Conservation (phyloP, 2,888 invertebrate species). For the Scaptodrosophila latifasciaeformis region DNA sequence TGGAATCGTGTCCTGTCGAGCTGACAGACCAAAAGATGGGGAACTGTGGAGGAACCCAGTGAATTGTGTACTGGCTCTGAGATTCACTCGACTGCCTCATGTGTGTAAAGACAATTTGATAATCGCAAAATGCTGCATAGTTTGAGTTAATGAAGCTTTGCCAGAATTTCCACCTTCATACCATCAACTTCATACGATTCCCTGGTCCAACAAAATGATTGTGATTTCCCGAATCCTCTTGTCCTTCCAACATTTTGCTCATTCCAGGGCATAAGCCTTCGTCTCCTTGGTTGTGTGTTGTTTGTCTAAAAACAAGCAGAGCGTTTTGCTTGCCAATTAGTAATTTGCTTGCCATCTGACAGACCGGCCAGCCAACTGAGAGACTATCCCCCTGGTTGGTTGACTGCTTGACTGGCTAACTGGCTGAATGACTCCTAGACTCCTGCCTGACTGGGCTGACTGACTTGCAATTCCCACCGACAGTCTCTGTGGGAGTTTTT, state of each 20-base stretch:
- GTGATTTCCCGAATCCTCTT: too few relatives aligned
- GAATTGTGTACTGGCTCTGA: too few relatives aligned
- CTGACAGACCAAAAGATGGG: too few relatives aligned
- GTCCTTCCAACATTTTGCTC: too few relatives aligned
- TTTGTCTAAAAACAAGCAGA: constrained; percentile 61
- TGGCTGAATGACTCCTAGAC: constrained; percentile 13
- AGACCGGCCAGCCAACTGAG: neutral
- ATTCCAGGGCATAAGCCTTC: constrained; percentile 1
- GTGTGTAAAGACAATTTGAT: constrained; percentile 65
- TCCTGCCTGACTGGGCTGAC: too few relatives aligned
- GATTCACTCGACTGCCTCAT: constrained; percentile 29
- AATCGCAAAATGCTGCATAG: constrained; percentile 66
- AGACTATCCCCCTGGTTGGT: neutral
- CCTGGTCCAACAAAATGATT: too few relatives aligned
- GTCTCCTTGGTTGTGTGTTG: constrained; percentile 33
- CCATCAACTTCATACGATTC: too few relatives aligned
- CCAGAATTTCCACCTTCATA: too few relatives aligned
- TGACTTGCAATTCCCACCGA: too few relatives aligned
- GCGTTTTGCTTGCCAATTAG: constrained; percentile 66
- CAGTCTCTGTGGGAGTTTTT: too few relatives aligned
- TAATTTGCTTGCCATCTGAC: constrained; percentile 53
- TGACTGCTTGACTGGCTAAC: constrained; percentile 22
- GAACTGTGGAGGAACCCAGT: too few relatives aligned
- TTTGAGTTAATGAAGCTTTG: constrained; percentile 65
- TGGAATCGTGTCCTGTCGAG: neutral